These are phyloP conservation scores for Orthosia gracilis DNA, from an alignment of 2,888 invertebrate species.

Conservation along the genomic window DNA sequence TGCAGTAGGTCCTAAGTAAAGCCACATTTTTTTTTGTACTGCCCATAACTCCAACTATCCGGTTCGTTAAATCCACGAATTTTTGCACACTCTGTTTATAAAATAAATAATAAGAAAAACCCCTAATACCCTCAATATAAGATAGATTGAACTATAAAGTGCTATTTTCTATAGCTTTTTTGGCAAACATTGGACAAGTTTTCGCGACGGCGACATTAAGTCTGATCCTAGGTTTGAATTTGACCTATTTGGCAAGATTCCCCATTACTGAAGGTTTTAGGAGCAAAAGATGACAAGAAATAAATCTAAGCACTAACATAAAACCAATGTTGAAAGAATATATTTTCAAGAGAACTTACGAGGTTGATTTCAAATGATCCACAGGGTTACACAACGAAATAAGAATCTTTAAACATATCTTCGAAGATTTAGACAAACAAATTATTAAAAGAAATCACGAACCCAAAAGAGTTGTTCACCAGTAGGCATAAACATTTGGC, in stretches of 20 bases:
- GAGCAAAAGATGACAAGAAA: slow-evolving; percentile 3
- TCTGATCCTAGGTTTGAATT: slow-evolving; percentile 28
- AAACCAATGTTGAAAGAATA: neutral
- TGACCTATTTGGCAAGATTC: slow-evolving; percentile 52
- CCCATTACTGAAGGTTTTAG: slow-evolving; percentile 23
- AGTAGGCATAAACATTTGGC: slow-evolving; percentile 84
- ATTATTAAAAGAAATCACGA: slow-evolving; percentile 69
- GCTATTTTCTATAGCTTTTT: neutral
- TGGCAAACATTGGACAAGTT: slow-evolving; percentile 19
- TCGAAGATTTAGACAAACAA: neutral
- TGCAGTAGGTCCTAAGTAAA: too few species aligned
- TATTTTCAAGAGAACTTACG: neutral
- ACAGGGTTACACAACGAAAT: neutral
- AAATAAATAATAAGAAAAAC: too few species aligned
- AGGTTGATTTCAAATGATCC: neutral
- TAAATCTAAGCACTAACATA: slow-evolving; percentile 13
- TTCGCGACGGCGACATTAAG: slow-evolving; percentile 19
- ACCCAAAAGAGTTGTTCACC: slow-evolving; percentile 87
- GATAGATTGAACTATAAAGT: neutral
- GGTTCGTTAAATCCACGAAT: too few species aligned
- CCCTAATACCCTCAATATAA: neutral
- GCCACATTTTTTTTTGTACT: too few species aligned
- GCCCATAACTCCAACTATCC: too few species aligned
- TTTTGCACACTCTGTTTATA: too few species aligned
- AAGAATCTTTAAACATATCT: neutral